These are phyloP conservation scores for Allobates femoralis DNA, from an alignment of 2,797 vertebrate genomes.

Conservation along the genomic window DNA sequence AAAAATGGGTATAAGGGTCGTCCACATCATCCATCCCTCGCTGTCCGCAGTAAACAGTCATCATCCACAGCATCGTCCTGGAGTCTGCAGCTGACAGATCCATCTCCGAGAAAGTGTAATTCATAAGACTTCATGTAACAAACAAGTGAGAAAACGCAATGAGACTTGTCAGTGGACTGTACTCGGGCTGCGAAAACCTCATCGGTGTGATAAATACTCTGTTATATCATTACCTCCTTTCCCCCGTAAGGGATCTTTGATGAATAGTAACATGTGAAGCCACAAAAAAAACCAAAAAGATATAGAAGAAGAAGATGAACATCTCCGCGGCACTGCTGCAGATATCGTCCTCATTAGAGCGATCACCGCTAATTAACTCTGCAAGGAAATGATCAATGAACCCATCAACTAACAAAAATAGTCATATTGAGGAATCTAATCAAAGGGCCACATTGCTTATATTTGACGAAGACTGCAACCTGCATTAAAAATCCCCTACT, in stretches of 20 bases:
- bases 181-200: neutral
- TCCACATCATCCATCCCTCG: neutral
- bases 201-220: conserved; percentile 2
- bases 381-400: neutral
- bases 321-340: neutral
- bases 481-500: neutral
- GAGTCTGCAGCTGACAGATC: neutral
- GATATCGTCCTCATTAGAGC: neutral
- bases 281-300: neutral
- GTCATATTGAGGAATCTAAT: neutral
- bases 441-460: neutral
- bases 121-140: neutral
- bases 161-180: neutral
- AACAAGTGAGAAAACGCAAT: too few relatives aligned
- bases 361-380: neutral
- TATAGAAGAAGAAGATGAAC: neutral
- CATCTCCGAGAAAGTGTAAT: neutral
- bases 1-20: too few relatives aligned
- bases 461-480: neutral
- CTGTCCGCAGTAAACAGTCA: neutral
- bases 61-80: neutral
- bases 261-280: neutral
- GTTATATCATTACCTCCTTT: neutral
- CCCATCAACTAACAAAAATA: neutral
- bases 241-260: neutral